These are phyloP conservation scores for Oreochromis niloticus DNA, from an alignment of 2,113 vertebrate species.

Conservation along the genomic window DNA sequence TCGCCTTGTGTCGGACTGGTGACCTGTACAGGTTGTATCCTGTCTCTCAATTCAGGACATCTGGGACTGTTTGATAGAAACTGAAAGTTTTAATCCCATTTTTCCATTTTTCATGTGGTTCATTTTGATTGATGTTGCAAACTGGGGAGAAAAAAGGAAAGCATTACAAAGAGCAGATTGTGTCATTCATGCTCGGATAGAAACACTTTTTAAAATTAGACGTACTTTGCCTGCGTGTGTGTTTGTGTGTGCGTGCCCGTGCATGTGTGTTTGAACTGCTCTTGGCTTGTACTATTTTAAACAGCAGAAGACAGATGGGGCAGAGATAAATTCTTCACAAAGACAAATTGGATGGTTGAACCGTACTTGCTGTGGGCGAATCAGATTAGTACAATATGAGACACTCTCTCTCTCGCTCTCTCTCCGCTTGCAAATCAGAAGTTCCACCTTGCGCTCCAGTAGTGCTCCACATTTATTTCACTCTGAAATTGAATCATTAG, in stretches of 20 bases:
- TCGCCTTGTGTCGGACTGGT: accelerated
- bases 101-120: background rate
- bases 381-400: conserved; percentile 2
- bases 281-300: conserved; percentile 31
- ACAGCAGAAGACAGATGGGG: conserved; percentile 35
- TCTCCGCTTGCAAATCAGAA: background rate
- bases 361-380: conserved; percentile 12
- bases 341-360: conserved; percentile 12
- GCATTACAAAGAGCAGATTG: background rate
- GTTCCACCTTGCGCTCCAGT: background rate
- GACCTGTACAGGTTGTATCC: background rate
- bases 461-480: background rate
- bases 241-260: background rate
- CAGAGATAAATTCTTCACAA: conserved; percentile 20
- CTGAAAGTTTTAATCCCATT: background rate
- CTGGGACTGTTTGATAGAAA: background rate
- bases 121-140: background rate
- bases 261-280: background rate
- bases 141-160: background rate
- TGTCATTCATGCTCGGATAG: background rate
- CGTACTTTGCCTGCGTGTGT: background rate
- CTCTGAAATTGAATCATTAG: background rate
- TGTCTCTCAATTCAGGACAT: background rate
- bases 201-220: background rate
- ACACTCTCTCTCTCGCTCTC: background rate